These are phyloP conservation scores for Cottoperca gobio DNA, from an alignment of 2,797 vertebrate genomes.

Conservation along the genomic window DNA sequence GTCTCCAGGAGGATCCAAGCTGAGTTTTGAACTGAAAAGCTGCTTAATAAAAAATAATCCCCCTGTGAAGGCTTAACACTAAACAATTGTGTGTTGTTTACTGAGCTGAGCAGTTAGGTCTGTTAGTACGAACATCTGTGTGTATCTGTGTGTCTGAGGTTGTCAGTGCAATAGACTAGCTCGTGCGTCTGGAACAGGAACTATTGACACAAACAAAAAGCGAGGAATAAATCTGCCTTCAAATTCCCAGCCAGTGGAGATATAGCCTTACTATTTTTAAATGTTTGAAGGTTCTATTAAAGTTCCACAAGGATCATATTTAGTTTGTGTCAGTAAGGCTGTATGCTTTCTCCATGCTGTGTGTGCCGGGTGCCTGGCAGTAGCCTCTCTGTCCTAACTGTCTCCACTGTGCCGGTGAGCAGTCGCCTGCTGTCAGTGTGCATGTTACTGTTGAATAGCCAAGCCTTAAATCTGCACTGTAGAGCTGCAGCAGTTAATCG, in stretches of 20 bases:
- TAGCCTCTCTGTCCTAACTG: conserved; percentile 24
- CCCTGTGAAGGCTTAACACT: neutral
- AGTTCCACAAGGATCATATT: neutral
- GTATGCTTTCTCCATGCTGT: conserved; percentile 25
- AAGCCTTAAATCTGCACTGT: conserved; percentile 10
- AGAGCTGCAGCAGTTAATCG: neutral
- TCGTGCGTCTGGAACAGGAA: conserved; percentile 1
- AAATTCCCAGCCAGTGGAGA: neutral
- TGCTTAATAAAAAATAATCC: conserved; percentile 12
- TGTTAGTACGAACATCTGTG: conserved; percentile 4
- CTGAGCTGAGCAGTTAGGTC: neutral
- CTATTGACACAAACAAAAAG: neutral
- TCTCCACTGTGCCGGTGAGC: conserved; percentile 53
- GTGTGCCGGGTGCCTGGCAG: conserved; percentile 51
- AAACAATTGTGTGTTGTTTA: neutral
- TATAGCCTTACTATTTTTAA: neutral
- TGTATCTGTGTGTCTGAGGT: neutral
- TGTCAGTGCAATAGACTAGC: neutral
- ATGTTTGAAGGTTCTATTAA: neutral
- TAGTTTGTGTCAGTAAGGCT: conserved; percentile 6
- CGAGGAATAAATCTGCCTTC: neutral
- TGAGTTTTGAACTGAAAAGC: neutral
- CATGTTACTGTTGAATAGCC: conserved; percentile 21
- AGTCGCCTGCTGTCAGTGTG: conserved; percentile 24
- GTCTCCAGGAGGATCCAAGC: no score